Evolutionary conservation across 1,140 invertebrate genomes (phyloP).

Genomic region (Drosophila gunungcola): DNA sequence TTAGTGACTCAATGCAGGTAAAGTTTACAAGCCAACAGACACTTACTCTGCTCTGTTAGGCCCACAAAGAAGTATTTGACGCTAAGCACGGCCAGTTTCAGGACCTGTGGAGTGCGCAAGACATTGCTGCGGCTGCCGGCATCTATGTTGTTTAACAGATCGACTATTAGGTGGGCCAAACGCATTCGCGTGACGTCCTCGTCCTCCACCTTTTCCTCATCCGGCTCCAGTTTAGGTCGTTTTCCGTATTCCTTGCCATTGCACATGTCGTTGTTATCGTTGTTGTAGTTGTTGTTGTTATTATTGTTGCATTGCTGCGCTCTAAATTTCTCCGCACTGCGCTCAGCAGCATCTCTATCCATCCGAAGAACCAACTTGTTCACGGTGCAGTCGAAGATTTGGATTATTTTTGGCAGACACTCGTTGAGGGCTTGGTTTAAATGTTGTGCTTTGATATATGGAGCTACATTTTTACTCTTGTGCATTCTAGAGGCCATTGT

Average conservation of each 20-base stretch:
- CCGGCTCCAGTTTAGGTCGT: slow-evolving; percentile 44
- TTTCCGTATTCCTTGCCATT: slow-evolving; percentile 50
- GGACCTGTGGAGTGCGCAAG: slow-evolving; percentile 60
- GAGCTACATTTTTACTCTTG: slow-evolving; percentile 62
- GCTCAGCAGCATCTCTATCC: slow-evolving; percentile 57
- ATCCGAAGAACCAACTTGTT: slow-evolving; percentile 69
- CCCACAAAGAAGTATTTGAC: slow-evolving; percentile 92
- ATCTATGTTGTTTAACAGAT: slow-evolving; percentile 77
- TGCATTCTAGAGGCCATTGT: slow-evolving; percentile 60
- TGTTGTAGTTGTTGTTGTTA: slow-evolving; percentile 14
- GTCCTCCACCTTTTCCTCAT: slow-evolving; percentile 3
- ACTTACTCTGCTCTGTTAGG: slow-evolving; percentile 88
- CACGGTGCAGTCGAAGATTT: slow-evolving; percentile 78
- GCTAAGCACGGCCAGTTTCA: slow-evolving; percentile 88
- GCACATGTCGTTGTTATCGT: slow-evolving; percentile 34
- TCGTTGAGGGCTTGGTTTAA: slow-evolving; percentile 70
- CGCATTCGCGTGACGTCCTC: slow-evolving; percentile 49
- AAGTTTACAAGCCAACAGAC: no score
- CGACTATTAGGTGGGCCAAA: slow-evolving; percentile 73
- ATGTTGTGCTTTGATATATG: slow-evolving; percentile 56
- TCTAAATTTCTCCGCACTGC: slow-evolving; percentile 43
- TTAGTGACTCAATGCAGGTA: slow-evolving; percentile 15
- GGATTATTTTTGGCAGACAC: slow-evolving; percentile 77
- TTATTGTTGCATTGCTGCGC: slow-evolving; percentile 60
- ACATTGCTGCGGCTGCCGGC: slow-evolving; percentile 59